Conservation (phyloP, 1,140 invertebrate genomes). For the Aphelinus atriplicis region DNA sequence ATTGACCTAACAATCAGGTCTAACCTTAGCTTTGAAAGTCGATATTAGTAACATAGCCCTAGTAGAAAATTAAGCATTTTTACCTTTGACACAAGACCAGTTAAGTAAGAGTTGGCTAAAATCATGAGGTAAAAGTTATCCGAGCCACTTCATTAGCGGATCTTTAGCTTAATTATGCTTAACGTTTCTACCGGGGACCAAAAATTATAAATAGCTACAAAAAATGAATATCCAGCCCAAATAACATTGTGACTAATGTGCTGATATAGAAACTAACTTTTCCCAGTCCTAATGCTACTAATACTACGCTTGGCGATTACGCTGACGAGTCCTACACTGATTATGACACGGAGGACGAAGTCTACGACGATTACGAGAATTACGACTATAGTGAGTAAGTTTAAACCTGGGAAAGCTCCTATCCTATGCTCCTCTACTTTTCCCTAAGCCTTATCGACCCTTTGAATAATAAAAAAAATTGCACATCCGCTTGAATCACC, state of each 20-base stretch:
- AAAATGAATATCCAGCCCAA: constrained; percentile 30
- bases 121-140: too few species aligned
- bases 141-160: too few species aligned
- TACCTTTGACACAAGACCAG: too few species aligned
- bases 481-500: too few species aligned
- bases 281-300: constrained; percentile 61
- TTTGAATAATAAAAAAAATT: too few species aligned
- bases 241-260: constrained; percentile 26
- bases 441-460: too few species aligned
- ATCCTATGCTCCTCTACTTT: too few species aligned
- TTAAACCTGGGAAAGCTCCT: constrained; percentile 14
- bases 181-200: constrained; percentile 34
- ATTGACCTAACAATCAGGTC: neutral
- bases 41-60: constrained; percentile 11
- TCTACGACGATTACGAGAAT: constrained; percentile 62
- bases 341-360: constrained; percentile 63
- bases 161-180: too few species aligned
- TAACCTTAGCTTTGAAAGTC: neutral
- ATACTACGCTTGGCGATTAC: constrained; percentile 58
- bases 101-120: too few species aligned
- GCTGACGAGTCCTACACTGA: constrained; percentile 61
- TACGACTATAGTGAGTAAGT: constrained; percentile 65
- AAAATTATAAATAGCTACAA: constrained; percentile 8
- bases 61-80: too few species aligned
- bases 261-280: constrained; percentile 45